These are phyloP conservation scores for Euzetes globulus DNA, from an alignment of 2,888 invertebrate species.

Conservation along the genomic window DNA sequence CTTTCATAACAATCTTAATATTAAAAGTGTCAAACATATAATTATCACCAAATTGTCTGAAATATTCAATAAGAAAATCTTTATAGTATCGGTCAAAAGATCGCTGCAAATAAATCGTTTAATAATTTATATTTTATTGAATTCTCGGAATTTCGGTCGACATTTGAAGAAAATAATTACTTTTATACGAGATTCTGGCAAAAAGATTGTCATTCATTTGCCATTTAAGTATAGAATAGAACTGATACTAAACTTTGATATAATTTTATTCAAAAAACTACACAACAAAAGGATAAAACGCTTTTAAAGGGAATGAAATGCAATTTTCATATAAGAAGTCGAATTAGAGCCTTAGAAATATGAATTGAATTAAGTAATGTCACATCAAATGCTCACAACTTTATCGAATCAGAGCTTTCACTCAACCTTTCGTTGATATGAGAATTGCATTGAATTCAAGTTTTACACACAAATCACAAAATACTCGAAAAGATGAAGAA, in stretches of 20 bases:
- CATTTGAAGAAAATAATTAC: too few relatives aligned
- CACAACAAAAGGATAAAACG: neutral
- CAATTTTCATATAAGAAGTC: slow-evolving; percentile 10
- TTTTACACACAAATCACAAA: neutral
- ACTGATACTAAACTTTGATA: neutral
- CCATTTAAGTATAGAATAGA: neutral
- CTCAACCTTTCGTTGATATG: too few relatives aligned
- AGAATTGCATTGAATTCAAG: neutral
- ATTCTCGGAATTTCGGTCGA: too few relatives aligned
- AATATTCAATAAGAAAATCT: too few relatives aligned
- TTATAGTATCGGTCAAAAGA: too few relatives aligned
- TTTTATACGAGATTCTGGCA: too few relatives aligned
- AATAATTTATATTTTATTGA: too few relatives aligned
- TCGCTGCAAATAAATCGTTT: too few relatives aligned
- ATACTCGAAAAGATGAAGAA: slow-evolving; percentile 2
- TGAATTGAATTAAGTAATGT: slow-evolving; percentile 1
- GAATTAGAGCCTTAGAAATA: slow-evolving; percentile 8
- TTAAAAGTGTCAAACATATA: too few relatives aligned
- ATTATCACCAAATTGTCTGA: too few relatives aligned
- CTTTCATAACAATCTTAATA: too few relatives aligned
- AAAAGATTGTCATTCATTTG: too few relatives aligned
- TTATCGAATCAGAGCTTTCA: neutral
- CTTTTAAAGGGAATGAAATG: neutral
- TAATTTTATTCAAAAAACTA: neutral
- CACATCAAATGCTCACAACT: neutral